phyloP scores from a whole-genome alignment of 2,797 vertebrate genomes.

The Fistularia commersonii region DNA sequence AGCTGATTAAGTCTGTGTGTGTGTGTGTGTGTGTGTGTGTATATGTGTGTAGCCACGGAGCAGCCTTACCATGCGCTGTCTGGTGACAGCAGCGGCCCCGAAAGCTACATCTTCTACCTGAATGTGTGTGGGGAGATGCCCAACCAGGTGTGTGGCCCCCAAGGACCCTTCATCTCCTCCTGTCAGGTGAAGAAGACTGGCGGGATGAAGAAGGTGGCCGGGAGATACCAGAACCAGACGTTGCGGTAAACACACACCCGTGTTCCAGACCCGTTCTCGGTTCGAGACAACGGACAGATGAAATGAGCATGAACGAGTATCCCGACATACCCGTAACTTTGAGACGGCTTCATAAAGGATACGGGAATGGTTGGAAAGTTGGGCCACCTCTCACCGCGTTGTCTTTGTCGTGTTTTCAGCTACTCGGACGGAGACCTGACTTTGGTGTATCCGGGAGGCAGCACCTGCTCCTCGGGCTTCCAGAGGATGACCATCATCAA shows the following conservation, averaged over 20 bases:
- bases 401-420: constrained; percentile 52
- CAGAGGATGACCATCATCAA: constrained; percentile 96
- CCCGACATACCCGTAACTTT: too few species aligned
- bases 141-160: constrained; percentile 46
- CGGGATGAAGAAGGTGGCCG: constrained; percentile 74
- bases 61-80: constrained; percentile 62
- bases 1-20: background rate
- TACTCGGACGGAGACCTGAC: constrained; percentile 96
- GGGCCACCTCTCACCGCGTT: too few species aligned
- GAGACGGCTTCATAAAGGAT: too few species aligned
- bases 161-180: constrained; percentile 58
- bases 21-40: constrained; percentile 8
- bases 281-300: too few species aligned
- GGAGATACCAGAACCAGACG: constrained; percentile 82
- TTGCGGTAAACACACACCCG: constrained; percentile 75
- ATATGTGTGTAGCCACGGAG: constrained; percentile 17
- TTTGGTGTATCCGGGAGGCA: constrained; percentile 85
- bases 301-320: too few species aligned
- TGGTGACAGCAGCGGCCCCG: constrained; percentile 43
- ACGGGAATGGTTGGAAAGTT: too few species aligned
- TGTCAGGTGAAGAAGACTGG: constrained; percentile 80
- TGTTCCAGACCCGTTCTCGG: background rate
- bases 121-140: constrained; percentile 79
- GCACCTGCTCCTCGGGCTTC: constrained; percentile 85
- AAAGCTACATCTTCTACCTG: constrained; percentile 84